phyloP scores from a whole-genome alignment of 1,140 invertebrate genomes.

The Rhizoglyphus robini region DNA sequence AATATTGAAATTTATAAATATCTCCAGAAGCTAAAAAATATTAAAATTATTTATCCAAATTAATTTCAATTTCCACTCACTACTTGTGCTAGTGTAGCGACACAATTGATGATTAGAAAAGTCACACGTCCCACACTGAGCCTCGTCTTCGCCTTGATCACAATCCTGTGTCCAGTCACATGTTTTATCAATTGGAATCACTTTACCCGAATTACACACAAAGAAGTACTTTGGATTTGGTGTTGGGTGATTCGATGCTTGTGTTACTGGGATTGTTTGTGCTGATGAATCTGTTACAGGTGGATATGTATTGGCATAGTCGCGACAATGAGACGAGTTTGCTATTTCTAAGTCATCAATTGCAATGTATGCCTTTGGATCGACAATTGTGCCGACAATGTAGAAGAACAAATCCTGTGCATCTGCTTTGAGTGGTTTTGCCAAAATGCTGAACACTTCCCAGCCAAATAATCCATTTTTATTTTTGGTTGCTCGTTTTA shows the following conservation, averaged over 20 bases:
- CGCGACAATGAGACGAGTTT: neutral
- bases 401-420: slow-evolving; percentile 29
- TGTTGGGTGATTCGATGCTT: too few relatives aligned
- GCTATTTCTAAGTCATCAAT: neutral
- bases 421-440: neutral
- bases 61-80: too few relatives aligned
- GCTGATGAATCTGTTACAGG: neutral
- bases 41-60: too few relatives aligned
- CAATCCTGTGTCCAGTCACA: neutral
- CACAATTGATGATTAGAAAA: neutral
- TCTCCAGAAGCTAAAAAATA: too few relatives aligned
- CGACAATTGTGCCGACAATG: slow-evolving; percentile 23
- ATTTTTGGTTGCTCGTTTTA: neutral
- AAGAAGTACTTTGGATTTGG: neutral
- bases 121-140: neutral
- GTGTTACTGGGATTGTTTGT: too few relatives aligned
- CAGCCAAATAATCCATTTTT: too few relatives aligned
- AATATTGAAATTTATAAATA: neutral
- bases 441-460: slow-evolving; percentile 13
- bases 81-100: neutral
- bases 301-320: neutral
- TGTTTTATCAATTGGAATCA: neutral
- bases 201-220: neutral
- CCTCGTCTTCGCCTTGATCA: neutral
- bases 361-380: neutral